Conservation (phyloP, 2,888 invertebrate genomes). For the Lottia gigantea region DNA sequence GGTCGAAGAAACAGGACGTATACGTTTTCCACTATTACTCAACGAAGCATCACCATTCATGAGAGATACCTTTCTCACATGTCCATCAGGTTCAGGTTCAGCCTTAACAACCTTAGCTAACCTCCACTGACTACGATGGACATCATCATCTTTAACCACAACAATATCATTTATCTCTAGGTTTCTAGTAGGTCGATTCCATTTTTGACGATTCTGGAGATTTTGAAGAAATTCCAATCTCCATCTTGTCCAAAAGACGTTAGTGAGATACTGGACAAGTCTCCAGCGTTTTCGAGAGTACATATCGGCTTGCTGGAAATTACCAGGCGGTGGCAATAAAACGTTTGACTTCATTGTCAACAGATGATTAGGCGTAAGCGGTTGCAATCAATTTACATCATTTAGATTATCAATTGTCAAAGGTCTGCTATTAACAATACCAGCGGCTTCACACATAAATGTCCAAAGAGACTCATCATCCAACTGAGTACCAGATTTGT, state of each 20-base stretch:
- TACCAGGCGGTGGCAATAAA: slow-evolving; percentile 19
- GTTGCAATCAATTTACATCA: slow-evolving; percentile 5
- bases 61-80: slow-evolving; percentile 29
- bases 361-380: slow-evolving; percentile 28
- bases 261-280: slow-evolving; percentile 32
- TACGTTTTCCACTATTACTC: slow-evolving; percentile 20
- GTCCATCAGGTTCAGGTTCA: slow-evolving; percentile 20
- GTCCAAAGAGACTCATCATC: slow-evolving; percentile 29
- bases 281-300: slow-evolving; percentile 35
- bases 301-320: slow-evolving; percentile 30
- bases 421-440: slow-evolving; percentile 31
- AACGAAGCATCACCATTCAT: neutral
- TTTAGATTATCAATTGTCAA: slow-evolving; percentile 17
- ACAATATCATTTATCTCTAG: slow-evolving; percentile 35
- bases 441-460: slow-evolving; percentile 27
- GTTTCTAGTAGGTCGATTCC: slow-evolving; percentile 25
- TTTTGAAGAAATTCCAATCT: slow-evolving; percentile 30
- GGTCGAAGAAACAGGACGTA: slow-evolving; percentile 25
- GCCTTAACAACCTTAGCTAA: slow-evolving; percentile 23
- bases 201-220: slow-evolving; percentile 32
- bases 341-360: slow-evolving; percentile 22
- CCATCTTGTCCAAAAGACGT: slow-evolving; percentile 43
- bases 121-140: slow-evolving; percentile 31
- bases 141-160: slow-evolving; percentile 31
- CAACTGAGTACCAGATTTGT: slow-evolving; percentile 14